phyloP scores from a whole-genome alignment of 23 tunicate genomes.

The Phallusia fumigata region DNA sequence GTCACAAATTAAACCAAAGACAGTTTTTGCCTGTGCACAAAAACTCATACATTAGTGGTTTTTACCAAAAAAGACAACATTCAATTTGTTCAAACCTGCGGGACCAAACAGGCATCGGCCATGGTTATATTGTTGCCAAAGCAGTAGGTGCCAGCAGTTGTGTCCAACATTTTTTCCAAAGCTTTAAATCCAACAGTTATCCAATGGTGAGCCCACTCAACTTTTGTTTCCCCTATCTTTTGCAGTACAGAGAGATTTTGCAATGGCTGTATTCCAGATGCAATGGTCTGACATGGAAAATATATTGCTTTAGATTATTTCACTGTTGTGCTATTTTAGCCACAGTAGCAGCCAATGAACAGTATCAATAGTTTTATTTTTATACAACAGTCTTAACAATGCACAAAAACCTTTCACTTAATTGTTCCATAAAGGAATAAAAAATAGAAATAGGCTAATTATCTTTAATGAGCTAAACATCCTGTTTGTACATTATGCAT shows the following conservation, averaged over 20 bases:
- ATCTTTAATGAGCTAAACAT: no score
- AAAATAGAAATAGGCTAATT: no score
- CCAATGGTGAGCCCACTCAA: slow-evolving; percentile 53
- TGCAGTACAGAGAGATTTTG: slow-evolving; percentile 56
- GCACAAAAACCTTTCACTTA: no score
- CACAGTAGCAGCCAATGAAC: not conserved
- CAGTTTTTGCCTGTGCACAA: no score
- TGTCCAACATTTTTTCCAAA: slow-evolving; percentile 41
- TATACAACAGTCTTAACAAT: not conserved
- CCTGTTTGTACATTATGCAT: not conserved
- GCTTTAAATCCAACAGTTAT: slow-evolving; percentile 61
- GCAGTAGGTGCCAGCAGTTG: slow-evolving; percentile 61
- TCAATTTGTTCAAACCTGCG: slow-evolving; percentile 39
- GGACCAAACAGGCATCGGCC: slow-evolving; percentile 83
- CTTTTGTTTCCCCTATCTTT: slow-evolving; percentile 20
- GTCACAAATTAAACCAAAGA: no score
- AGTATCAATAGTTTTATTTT: not conserved
- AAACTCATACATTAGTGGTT: no score
- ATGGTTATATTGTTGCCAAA: slow-evolving; percentile 80
- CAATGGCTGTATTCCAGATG: slow-evolving; percentile 74
- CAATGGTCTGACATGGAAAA: slow-evolving; percentile 9
- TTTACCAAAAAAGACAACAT: no score
- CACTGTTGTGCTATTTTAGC: no score
- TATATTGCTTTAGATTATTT: no score
- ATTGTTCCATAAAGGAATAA: no score